A percentile compares a stretch with the other conserved stretches of the same genome.
Conservation (phyloP, 1,140 invertebrate species). For the Hypothenemus hampei region DNA sequence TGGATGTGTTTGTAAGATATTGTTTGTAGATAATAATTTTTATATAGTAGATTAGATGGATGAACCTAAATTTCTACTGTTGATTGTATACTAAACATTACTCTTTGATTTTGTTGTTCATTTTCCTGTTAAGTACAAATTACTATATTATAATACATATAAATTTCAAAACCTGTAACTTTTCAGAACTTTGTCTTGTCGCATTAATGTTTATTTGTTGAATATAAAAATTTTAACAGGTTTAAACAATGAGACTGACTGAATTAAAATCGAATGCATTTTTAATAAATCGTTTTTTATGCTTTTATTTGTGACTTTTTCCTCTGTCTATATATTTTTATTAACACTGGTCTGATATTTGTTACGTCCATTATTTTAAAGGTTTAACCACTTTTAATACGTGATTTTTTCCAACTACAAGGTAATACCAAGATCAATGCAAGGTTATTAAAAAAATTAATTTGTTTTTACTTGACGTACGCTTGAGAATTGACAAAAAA, state of each 20-base stretch:
- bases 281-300: conserved; percentile 9
- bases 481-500: conserved; percentile 16
- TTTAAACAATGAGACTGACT: conserved; percentile 26
- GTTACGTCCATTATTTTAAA: conserved; percentile 24
- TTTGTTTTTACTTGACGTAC: conserved; percentile 22
- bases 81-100: conserved; percentile 13
- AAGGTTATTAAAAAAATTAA: conserved; percentile 25
- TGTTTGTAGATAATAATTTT: conserved; percentile 19
- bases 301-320: conserved; percentile 16
- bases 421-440: conserved; percentile 18
- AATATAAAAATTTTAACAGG: conserved; percentile 21
- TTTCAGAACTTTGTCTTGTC: conserved; percentile 14
- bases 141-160: conserved; percentile 10
- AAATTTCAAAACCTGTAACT: conserved; percentile 17
- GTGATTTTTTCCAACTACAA: conserved; percentile 22
- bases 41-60: conserved; percentile 6
- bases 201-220: conserved; percentile 19
- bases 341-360: conserved; percentile 17
- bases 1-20: conserved; percentile 19
- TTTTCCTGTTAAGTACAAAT: conserved; percentile 30
- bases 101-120: conserved; percentile 16
- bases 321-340: conserved; percentile 6
- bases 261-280: no score
- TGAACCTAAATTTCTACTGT: no score
- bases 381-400: conserved; percentile 25